These are phyloP conservation scores for Agriopis leucophaearia DNA, from an alignment of 2,888 invertebrate species.

Conservation along the genomic window DNA sequence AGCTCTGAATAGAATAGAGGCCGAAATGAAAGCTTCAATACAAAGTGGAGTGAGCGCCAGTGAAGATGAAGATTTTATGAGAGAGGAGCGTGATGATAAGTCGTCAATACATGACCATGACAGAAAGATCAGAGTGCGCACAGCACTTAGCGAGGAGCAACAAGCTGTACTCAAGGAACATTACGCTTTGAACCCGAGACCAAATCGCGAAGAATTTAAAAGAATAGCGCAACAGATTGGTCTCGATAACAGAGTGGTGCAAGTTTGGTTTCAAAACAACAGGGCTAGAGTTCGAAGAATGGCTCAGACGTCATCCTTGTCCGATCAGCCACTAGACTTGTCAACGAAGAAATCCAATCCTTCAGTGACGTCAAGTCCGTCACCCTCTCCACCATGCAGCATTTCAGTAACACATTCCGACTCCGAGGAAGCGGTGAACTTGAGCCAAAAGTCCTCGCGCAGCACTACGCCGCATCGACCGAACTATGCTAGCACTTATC, in stretches of 20 bases:
- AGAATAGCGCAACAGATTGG: slow-evolving; percentile 93
- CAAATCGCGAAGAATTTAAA: slow-evolving; percentile 97
- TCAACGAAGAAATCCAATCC: slow-evolving; percentile 91
- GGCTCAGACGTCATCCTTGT: slow-evolving; percentile 72
- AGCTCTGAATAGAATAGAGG: slow-evolving; percentile 83
- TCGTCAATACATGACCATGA: slow-evolving; percentile 88
- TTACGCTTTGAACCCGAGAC: slow-evolving; percentile 96
- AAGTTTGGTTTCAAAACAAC: slow-evolving; percentile 99
- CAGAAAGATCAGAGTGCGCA: slow-evolving; percentile 95
- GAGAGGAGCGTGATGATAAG: slow-evolving; percentile 83
- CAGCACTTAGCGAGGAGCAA: slow-evolving; percentile 97
- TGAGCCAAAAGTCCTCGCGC: slow-evolving; percentile 90
- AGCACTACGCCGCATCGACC: slow-evolving; percentile 87
- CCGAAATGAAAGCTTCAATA: slow-evolving; percentile 80
- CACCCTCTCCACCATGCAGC: slow-evolving; percentile 88
- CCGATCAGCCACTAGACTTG: slow-evolving; percentile 95
- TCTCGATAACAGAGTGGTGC: slow-evolving; percentile 92
- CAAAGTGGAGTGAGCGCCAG: slow-evolving; percentile 86
- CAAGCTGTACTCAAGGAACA: slow-evolving; percentile 95
- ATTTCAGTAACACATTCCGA: slow-evolving; percentile 88
- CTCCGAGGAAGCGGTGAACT: slow-evolving; percentile 91
- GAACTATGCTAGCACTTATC: slow-evolving; percentile 81
- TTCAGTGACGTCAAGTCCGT: slow-evolving; percentile 86
- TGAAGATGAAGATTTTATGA: slow-evolving; percentile 87
- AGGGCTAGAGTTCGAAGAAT: slow-evolving; percentile 94